Conservation (phyloP, 2,888 invertebrate genomes). For the Andrena dorsata region DNA sequence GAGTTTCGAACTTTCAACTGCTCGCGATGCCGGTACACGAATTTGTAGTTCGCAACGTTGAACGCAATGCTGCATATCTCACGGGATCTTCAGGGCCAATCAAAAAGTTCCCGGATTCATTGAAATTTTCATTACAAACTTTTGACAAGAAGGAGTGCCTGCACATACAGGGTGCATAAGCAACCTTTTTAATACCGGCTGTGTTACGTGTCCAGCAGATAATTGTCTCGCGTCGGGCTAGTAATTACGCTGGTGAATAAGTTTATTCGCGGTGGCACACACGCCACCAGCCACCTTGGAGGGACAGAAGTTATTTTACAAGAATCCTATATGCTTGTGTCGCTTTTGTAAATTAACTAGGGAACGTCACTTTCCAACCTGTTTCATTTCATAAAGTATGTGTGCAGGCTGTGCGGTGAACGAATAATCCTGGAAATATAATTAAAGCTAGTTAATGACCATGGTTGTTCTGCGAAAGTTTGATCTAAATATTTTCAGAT, state of each 20-base stretch:
- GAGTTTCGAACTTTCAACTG: conserved; percentile 45
- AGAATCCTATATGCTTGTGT: not conserved
- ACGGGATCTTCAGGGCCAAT: conserved; percentile 47
- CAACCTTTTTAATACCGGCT: conserved; percentile 17
- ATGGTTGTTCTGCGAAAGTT: no score
- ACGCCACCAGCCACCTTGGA: no score
- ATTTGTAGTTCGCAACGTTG: conserved; percentile 49
- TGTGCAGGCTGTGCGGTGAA: no score
- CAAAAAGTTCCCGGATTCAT: conserved; percentile 47
- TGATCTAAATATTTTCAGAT: no score
- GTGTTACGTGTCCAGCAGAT: conserved; percentile 2
- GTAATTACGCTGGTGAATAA: conserved; percentile 3
- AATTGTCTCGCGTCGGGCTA: not conserved
- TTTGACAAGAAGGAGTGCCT: conserved; percentile 26
- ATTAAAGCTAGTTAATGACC: no score
- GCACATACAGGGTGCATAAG: conserved; percentile 13
- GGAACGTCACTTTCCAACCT: no score
- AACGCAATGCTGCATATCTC: conserved; percentile 36
- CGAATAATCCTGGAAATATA: no score
- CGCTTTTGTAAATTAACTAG: no score
- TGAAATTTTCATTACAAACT: conserved; percentile 57
- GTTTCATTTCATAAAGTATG: no score
- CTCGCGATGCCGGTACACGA: conserved; percentile 19
- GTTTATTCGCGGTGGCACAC: not conserved
- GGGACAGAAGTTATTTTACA: not conserved